Evolutionary conservation across 2,113 vertebrate species (phyloP).

Genomic region (Odocoileus virginianus): DNA sequence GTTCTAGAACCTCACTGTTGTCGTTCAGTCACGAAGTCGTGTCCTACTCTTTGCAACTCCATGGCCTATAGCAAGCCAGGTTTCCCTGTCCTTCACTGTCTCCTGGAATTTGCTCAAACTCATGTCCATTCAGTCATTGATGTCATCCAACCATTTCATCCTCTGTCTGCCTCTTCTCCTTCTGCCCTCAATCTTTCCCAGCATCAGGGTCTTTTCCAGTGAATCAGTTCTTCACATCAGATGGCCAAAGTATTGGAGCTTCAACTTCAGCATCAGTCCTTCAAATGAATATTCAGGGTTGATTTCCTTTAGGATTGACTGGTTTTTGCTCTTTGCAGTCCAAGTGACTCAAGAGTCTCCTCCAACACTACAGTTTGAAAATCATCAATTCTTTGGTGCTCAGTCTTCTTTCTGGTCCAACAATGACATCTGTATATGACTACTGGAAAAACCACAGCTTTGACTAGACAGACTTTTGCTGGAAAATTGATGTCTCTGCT

Average conservation of each 20-base stretch:
- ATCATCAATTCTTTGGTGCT: neutral
- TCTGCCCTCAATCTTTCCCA: neutral
- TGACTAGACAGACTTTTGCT: neutral
- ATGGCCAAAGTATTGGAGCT: neutral
- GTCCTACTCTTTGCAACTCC: neutral
- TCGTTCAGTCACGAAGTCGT: neutral
- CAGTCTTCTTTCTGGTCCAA: neutral
- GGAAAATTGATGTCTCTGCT: neutral
- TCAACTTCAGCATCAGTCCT: neutral
- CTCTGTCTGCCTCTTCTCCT: neutral
- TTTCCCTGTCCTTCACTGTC: neutral
- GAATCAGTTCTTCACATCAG: neutral
- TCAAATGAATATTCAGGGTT: neutral
- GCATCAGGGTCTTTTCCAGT: neutral
- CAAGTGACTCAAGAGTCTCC: neutral
- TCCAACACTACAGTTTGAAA: neutral
- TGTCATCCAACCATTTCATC: neutral
- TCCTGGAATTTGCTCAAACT: neutral
- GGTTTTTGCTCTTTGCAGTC: neutral
- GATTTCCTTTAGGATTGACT: neutral
- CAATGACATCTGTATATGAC: accelerated
- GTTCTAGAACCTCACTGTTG: neutral
- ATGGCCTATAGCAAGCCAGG: neutral
- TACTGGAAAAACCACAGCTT: neutral
- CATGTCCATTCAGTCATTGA: neutral